A percentile compares a stretch with the other conserved stretches of the same genome.
Evolutionary conservation across 2,888 invertebrate species (phyloP).

Genomic region (Petrophora chlorosata): DNA sequence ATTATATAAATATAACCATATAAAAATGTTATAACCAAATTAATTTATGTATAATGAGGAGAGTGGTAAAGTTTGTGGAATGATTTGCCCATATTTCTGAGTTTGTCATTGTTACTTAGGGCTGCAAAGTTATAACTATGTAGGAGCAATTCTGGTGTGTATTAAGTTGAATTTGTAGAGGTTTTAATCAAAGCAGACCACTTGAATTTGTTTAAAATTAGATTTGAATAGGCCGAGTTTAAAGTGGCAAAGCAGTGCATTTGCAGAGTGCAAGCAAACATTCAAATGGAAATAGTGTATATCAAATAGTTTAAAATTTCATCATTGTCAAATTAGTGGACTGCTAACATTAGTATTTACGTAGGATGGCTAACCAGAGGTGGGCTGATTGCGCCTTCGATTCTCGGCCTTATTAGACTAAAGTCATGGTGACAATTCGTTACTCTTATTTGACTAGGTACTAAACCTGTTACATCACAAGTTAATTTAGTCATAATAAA

Average conservation of each 20-base stretch:
- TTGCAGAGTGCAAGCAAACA: too few relatives aligned
- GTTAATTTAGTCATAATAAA: slow-evolving; percentile 72
- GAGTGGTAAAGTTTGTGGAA: slow-evolving; percentile 26
- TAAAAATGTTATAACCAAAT: slow-evolving; percentile 72
- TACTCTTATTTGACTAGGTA: slow-evolving; percentile 33
- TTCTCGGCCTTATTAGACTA: slow-evolving; percentile 5
- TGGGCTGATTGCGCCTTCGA: neutral
- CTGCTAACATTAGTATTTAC: too few relatives aligned
- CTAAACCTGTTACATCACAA: slow-evolving; percentile 66
- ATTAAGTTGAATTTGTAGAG: too few relatives aligned
- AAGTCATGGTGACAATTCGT: slow-evolving; percentile 33
- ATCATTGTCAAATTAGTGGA: too few relatives aligned
- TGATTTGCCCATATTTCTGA: slow-evolving; percentile 15
- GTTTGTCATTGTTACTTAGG: slow-evolving; percentile 8
- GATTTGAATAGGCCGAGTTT: too few relatives aligned
- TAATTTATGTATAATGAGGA: slow-evolving; percentile 54
- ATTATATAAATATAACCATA: slow-evolving; percentile 51
- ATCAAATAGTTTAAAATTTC: too few relatives aligned
- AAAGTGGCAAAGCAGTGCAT: too few relatives aligned
- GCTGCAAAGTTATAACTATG: neutral
- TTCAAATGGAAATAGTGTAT: too few relatives aligned
- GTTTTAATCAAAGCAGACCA: neutral
- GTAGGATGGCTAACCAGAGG: too few relatives aligned
- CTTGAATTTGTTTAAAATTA: neutral
- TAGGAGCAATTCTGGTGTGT: too few relatives aligned